Conservation (phyloP, 2,888 invertebrate genomes). For the Ormyrus rosae region DNA sequence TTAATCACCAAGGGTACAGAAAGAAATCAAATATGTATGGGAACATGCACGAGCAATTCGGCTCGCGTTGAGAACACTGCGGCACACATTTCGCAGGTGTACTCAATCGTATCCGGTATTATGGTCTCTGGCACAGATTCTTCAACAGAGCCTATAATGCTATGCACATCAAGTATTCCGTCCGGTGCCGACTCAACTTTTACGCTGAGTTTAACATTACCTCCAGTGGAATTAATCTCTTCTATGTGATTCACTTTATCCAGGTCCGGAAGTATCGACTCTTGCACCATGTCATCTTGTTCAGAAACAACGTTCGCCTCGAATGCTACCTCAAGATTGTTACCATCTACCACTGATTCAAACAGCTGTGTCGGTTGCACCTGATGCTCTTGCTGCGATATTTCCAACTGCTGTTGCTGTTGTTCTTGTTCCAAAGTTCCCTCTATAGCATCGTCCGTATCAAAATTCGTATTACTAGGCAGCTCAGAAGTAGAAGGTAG, state of each 20-base stretch:
- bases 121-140: slow-evolving; percentile 77
- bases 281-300: slow-evolving; percentile 60
- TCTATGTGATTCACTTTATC: slow-evolving; percentile 63
- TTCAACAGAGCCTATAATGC: slow-evolving; percentile 74
- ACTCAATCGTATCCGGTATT: slow-evolving; percentile 79
- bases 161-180: slow-evolving; percentile 63
- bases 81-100: slow-evolving; percentile 90
- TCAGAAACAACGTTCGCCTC: slow-evolving; percentile 67
- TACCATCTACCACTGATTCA: slow-evolving; percentile 67
- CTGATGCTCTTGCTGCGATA: neutral
- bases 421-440: neutral
- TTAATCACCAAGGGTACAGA: slow-evolving; percentile 16
- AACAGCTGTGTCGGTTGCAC: slow-evolving; percentile 57
- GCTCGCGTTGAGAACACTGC: slow-evolving; percentile 85
- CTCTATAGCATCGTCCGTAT: neutral
- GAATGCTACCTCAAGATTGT: slow-evolving; percentile 68
- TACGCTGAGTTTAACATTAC: slow-evolving; percentile 68
- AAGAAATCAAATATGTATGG: slow-evolving; percentile 85
- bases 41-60: slow-evolving; percentile 86
- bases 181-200: slow-evolving; percentile 70
- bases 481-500: slow-evolving; percentile 31
- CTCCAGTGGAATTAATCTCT: slow-evolving; percentile 55
- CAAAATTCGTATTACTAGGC: slow-evolving; percentile 54
- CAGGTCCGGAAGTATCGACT: slow-evolving; percentile 69
- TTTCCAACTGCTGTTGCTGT: neutral